Conservation (phyloP, 2,888 invertebrate genomes). For the Hydropsyche betteni region DNA sequence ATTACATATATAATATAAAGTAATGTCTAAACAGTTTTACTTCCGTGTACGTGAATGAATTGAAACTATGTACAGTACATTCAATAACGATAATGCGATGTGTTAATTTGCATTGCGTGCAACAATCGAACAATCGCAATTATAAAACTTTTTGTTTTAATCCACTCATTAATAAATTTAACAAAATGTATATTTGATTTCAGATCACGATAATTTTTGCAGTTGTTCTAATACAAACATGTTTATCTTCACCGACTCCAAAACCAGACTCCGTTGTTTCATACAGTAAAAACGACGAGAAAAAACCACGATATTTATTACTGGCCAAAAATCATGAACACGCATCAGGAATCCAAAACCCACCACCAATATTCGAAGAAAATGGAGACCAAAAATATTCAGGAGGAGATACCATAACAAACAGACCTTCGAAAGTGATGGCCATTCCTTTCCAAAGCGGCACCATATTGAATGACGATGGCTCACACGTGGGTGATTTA, state of each 20-base stretch:
- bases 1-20: no score
- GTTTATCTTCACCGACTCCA: neutral
- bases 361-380: no score
- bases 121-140: neutral
- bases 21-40: no score
- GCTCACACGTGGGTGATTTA: neutral
- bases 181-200: neutral
- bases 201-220: neutral
- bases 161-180: neutral
- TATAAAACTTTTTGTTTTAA: neutral
- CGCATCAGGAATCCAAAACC: neutral
- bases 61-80: no score
- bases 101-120: no score
- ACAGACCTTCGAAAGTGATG: neutral
- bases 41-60: no score
- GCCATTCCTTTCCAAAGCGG: neutral
- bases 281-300: no score
- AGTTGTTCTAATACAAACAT: neutral
- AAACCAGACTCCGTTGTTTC: neutral
- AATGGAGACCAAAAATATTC: neutral
- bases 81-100: no score
- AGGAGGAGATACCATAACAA: neutral
- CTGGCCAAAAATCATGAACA: constrained; percentile 1
- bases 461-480: neutral
- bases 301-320: neutral